Percentiles rank a stretch among this genome's conserved stretches.
Conservation (phyloP, 2,888 invertebrate genomes). For the Laothoe populi region DNA sequence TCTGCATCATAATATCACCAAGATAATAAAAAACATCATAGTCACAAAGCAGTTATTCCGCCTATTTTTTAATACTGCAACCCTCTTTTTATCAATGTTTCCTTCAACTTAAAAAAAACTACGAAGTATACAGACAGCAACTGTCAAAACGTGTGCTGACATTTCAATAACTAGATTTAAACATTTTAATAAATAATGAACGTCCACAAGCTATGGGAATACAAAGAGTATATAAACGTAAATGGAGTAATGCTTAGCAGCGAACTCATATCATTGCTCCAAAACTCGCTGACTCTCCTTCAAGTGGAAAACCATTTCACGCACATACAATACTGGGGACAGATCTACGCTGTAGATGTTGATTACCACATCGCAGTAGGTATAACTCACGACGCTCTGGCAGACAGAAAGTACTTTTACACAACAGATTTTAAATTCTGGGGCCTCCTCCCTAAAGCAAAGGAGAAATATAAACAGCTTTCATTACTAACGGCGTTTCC, state of each 20-base stretch:
- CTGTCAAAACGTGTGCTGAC: background rate
- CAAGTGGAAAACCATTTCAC: constrained; percentile 94
- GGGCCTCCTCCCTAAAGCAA: constrained; percentile 78
- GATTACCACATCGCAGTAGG: constrained; percentile 95
- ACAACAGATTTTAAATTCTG: constrained; percentile 89
- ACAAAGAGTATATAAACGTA: constrained; percentile 72
- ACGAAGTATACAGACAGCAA: background rate
- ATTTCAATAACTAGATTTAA: background rate
- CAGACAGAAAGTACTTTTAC: constrained; percentile 91
- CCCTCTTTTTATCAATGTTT: too few species aligned
- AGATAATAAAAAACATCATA: too few species aligned
- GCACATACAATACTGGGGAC: constrained; percentile 94
- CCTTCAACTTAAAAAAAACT: too few species aligned
- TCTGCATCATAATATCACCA: too few species aligned
- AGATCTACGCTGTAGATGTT: constrained; percentile 89
- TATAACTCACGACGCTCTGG: constrained; percentile 89
- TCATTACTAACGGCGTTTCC: constrained; percentile 73
- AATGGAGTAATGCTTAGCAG: constrained; percentile 89
- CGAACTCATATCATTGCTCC: constrained; percentile 89
- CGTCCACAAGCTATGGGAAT: constrained; percentile 78
- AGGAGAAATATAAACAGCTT: constrained; percentile 72
- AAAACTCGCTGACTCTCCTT: constrained; percentile 91
- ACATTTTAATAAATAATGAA: constrained; percentile 54
- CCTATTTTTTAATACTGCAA: too few species aligned
- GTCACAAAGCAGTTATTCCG: too few species aligned